phyloP scores from a whole-genome alignment of 2,888 invertebrate genomes.

The Andrena hattorfiana region DNA sequence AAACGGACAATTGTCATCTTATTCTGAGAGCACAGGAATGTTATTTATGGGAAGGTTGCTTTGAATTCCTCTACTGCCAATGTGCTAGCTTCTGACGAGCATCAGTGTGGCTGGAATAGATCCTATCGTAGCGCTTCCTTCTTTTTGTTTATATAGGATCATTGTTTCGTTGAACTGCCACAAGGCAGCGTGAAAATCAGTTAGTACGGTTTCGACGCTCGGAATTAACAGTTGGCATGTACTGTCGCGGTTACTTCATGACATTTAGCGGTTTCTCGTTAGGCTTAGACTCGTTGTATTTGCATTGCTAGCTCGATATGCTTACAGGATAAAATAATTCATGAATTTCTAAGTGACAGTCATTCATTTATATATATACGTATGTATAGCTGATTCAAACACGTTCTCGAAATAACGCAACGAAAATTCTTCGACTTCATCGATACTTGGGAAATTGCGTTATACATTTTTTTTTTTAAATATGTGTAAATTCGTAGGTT shows the following conservation, averaged over 20 bases:
- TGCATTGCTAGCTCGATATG: constrained; percentile 21
- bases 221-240: constrained; percentile 42
- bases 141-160: not conserved
- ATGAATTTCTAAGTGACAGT: constrained; percentile 5
- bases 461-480: too few species aligned
- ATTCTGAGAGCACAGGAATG: too few species aligned
- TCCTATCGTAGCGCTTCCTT: not conserved
- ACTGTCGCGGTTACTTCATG: constrained; percentile 36
- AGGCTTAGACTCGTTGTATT: constrained; percentile 51
- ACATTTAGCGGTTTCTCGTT: constrained; percentile 50
- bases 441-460: too few species aligned
- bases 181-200: constrained; percentile 5
- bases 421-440: too few species aligned
- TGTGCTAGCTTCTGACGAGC: too few species aligned
- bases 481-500: too few species aligned
- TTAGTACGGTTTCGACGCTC: constrained; percentile 13
- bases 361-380: not conserved
- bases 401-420: too few species aligned
- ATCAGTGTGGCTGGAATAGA: constrained; percentile 1
- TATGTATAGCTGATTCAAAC: not conserved
- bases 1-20: too few species aligned
- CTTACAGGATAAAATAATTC: constrained; percentile 9
- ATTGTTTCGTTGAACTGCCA: not conserved
- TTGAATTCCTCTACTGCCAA: too few species aligned
- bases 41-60: too few species aligned